Conservation (phyloP, 92 coral and sea anemone genomes). For the Anthopleura xanthogrammica region DNA sequence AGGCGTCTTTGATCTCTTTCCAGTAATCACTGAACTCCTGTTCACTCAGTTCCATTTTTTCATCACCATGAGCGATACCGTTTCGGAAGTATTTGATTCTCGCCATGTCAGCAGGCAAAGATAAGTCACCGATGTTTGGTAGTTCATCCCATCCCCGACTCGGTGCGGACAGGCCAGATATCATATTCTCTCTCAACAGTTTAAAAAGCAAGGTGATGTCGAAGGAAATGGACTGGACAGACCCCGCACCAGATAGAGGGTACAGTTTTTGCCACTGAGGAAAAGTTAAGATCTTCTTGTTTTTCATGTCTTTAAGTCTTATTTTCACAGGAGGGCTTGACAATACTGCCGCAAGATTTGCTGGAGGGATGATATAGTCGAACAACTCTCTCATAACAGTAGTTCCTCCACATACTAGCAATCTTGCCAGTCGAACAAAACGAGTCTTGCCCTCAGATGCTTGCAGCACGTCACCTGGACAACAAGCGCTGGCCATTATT, state of each 20-base stretch:
- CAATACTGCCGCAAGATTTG: background rate
- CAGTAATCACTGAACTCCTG: background rate
- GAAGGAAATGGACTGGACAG: background rate
- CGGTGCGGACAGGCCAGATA: background rate
- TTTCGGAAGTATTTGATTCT: background rate
- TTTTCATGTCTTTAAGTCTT: background rate
- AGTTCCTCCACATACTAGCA: conserved; percentile 4
- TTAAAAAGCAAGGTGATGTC: background rate
- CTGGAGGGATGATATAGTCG: background rate
- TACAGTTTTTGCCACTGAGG: background rate
- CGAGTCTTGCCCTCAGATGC: conserved; percentile 11
- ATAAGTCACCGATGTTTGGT: background rate
- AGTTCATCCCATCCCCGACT: background rate
- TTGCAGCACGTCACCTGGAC: background rate
- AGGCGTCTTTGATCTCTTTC: background rate
- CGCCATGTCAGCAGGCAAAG: background rate
- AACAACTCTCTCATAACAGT: background rate
- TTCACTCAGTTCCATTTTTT: background rate
- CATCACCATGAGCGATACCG: background rate
- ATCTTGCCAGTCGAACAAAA: background rate
- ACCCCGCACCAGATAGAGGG: background rate
- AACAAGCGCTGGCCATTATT: background rate
- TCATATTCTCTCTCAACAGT: background rate
- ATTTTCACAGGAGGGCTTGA: background rate
- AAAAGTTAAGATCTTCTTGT: background rate